Base-by-base conservation (phyloP, 2,113 vertebrate species). In the Peromyscus leucopus region DNA sequence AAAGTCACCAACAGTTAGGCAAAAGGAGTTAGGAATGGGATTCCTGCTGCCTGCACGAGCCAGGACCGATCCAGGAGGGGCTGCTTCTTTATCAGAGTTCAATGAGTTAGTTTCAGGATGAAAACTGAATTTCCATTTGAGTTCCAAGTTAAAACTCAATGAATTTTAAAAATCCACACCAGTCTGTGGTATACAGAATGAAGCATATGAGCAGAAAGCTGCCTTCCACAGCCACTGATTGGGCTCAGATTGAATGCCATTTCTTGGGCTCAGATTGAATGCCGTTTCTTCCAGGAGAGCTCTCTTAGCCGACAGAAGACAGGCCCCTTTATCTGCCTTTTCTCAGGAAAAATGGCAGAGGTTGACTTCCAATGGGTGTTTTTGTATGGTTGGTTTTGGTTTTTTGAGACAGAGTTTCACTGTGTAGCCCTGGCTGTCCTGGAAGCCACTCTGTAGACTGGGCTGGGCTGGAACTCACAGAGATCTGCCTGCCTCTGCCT, bases 121-220 rank as follows among this genome's bases (percentile, higher is more conserved):
- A 39, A 85, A 80, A 92, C 74, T 83, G n/a, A 28, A 91, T 93
- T 95, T 90, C 42, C 28, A 85, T 86, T 76, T 91, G 82, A 69
- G 57, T 91, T 83, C 67, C 83, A 67, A 79, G 61, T 71, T 12
- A 61, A 94, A 94, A 59, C 55, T 88, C 72, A 90, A 95, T 22
- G 21, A 69, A 79, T 6, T 65, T 97, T 26, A 72, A 31, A 93
- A 84, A 28, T 33, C 93, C 8, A 61, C 36, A 71, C n/a, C 33
- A 39, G 7, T 12, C 78, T 33, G 42, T n/a, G 16, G 22, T 4
- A 46, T 1, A 55, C 21, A 76, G 87, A 76, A 75, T 26, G 21
- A 74, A 61, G 42, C 79, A 6, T 0, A 0, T 51, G 89, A 55
- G 19, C 7, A 84, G 61, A 93, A 94, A 57, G 17, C 42, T 78